A percentile compares a stretch with the other conserved stretches of the same genome.
Evolutionary conservation across 2,888 invertebrate genomes (phyloP).

Genomic region (Heterodera filipjevi): DNA sequence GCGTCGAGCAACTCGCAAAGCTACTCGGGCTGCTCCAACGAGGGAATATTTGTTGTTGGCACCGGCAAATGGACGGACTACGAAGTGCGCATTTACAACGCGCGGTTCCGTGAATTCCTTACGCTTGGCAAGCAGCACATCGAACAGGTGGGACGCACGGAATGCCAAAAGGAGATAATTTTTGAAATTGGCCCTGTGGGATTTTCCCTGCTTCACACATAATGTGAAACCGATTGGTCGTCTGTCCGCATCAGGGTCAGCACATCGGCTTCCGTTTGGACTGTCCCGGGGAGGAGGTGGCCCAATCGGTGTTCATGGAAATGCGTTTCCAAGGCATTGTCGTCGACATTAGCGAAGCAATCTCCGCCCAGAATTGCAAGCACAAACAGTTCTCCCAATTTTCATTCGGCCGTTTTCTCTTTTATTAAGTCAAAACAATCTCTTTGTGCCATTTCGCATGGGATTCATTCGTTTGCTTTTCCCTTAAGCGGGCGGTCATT

Average conservation of each 20-base stretch:
- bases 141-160: conserved; percentile 45
- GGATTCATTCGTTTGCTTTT: too few relatives aligned
- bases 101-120: conserved; percentile 53
- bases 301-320: conserved; percentile 60
- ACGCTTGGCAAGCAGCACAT: conserved; percentile 56
- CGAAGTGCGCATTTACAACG: conserved; percentile 63
- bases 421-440: background rate
- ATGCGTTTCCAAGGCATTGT: conserved; percentile 60
- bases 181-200: too few relatives aligned
- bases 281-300: conserved; percentile 46
- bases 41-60: conserved; percentile 63
- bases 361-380: conserved; percentile 57
- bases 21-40: conserved; percentile 63
- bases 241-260: conserved; percentile 45
- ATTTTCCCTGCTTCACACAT: background rate
- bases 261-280: conserved; percentile 51
- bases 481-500: too few relatives aligned
- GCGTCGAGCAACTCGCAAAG: conserved; percentile 42
- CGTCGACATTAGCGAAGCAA: conserved; percentile 60
- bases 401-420: background rate
- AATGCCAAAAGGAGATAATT: background rate
- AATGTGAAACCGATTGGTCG: conserved; percentile 4
- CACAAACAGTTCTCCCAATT: conserved; percentile 33
- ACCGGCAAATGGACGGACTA: conserved; percentile 63
- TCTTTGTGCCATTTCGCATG: too few relatives aligned